Conservation (phyloP, 2,113 vertebrate species). For the Oreochromis aureus region DNA sequence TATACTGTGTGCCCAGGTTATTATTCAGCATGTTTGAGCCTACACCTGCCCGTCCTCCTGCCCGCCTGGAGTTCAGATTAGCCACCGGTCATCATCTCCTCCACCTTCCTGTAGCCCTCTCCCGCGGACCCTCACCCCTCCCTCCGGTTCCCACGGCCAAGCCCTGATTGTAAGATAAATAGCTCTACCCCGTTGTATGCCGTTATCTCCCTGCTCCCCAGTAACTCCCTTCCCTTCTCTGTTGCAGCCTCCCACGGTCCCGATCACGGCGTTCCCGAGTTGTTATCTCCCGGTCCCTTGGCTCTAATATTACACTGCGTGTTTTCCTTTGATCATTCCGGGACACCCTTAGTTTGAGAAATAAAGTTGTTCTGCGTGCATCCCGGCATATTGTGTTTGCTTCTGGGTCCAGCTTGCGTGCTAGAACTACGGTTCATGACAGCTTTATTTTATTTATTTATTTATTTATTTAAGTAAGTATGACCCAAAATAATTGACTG, state of each 20-base stretch:
- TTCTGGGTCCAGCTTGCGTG: no score
- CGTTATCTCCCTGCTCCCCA: neutral
- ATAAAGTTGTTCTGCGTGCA: no score
- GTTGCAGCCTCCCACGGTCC: neutral
- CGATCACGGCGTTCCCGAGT: neutral
- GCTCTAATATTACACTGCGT: neutral
- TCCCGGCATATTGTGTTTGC: no score
- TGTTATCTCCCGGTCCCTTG: neutral
- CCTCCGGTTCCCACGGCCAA: fast-evolving
- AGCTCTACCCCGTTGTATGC: neutral
- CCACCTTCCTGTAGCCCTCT: neutral
- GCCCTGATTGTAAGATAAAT: neutral
- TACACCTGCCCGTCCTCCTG: neutral
- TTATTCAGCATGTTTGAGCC: fast-evolving
- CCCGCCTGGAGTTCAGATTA: neutral
- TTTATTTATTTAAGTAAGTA: fast-evolving
- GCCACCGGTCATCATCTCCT: neutral
- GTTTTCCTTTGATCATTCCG: no score
- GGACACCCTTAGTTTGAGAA: no score
- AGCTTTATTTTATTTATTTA: fast-evolving
- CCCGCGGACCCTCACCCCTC: neutral
- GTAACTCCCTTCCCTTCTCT: neutral
- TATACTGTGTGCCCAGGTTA: neutral
- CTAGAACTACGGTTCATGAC: no score
- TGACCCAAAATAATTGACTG: neutral